Conservation (phyloP, 2,888 invertebrate genomes). For the Agriopis aurantiaria region DNA sequence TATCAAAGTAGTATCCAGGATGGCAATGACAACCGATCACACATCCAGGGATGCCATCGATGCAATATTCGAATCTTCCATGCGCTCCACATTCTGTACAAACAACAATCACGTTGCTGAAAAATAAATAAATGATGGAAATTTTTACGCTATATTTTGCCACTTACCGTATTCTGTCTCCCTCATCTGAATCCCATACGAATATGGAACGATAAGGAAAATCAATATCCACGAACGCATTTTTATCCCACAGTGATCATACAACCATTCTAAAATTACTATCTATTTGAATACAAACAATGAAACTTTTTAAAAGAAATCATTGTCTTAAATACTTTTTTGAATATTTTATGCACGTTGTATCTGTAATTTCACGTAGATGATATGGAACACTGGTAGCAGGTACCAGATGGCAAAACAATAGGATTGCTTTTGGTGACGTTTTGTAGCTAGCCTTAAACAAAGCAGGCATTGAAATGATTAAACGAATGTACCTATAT, state of each 20-base stretch:
- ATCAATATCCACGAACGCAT: slow-evolving; percentile 23
- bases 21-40: slow-evolving; percentile 81
- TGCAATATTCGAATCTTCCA: slow-evolving; percentile 79
- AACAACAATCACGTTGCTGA: neutral
- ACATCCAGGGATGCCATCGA: slow-evolving; percentile 75
- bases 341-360: slow-evolving; percentile 8
- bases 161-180: slow-evolving; percentile 25
- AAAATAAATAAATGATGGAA: neutral
- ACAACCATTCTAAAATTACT: neutral
- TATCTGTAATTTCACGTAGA: slow-evolving; percentile 4
- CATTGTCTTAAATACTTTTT: slow-evolving; percentile 1
- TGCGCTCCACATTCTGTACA: slow-evolving; percentile 76
- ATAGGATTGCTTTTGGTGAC: slow-evolving; percentile 50
- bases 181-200: slow-evolving; percentile 15
- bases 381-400: slow-evolving; percentile 5
- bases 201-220: neutral
- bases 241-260: neutral
- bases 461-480: slow-evolving; percentile 70
- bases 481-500: slow-evolving; percentile 44
- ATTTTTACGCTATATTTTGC: neutral
- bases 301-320: neutral
- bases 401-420: slow-evolving; percentile 47
- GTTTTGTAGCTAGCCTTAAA: slow-evolving; percentile 49
- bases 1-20: slow-evolving; percentile 80
- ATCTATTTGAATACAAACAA: neutral